Conservation (phyloP, 2,888 invertebrate genomes). For the Drosophila setosimentum region DNA sequence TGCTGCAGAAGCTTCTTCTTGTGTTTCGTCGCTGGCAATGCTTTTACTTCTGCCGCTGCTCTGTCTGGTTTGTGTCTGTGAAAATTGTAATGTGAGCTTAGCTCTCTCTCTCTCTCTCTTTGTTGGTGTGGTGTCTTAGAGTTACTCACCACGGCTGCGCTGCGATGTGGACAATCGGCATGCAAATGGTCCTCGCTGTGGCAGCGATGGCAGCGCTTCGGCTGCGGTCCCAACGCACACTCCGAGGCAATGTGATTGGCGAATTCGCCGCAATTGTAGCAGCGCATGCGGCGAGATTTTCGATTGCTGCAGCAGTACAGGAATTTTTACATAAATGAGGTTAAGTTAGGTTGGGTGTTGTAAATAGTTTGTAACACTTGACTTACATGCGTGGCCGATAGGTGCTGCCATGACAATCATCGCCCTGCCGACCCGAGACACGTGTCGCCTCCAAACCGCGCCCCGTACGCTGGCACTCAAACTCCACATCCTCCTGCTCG, state of each 20-base stretch:
- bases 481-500: constrained; percentile 95
- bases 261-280: constrained; percentile 97
- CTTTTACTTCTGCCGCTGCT: constrained; percentile 50
- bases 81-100: constrained; percentile 10
- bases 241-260: constrained; percentile 97
- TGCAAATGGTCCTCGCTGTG: constrained; percentile 95
- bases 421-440: constrained; percentile 92
- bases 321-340: not conserved
- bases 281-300: constrained; percentile 94
- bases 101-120: not conserved
- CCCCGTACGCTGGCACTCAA: constrained; percentile 93
- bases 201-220: constrained; percentile 96
- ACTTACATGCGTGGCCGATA: constrained; percentile 88
- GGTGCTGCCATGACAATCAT: constrained; percentile 93
- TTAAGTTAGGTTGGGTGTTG: not conserved
- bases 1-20: constrained; percentile 13
- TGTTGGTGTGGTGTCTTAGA: not conserved
- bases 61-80: constrained; percentile 59
- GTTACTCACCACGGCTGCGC: constrained; percentile 57
- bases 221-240: constrained; percentile 94
- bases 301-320: constrained; percentile 78
- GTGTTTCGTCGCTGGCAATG: constrained; percentile 28
- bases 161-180: constrained; percentile 92
- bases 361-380: not conserved
- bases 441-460: constrained; percentile 95